These are phyloP conservation scores for Bombyx huttoni DNA, from an alignment of 2,888 invertebrate genomes.

Conservation along the genomic window DNA sequence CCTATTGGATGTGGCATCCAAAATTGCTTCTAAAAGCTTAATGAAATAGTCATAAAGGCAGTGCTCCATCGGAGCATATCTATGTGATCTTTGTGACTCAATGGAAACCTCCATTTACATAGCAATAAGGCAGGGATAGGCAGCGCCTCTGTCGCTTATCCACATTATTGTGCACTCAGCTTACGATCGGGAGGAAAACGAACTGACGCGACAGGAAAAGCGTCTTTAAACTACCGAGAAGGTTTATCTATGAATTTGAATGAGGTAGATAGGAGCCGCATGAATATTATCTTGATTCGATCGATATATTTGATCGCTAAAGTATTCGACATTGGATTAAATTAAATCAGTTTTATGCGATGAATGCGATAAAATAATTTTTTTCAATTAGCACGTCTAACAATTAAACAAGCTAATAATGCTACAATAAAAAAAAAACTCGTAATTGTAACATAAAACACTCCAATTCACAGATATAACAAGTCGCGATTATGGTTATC, in stretches of 20 bases:
- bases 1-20: no score
- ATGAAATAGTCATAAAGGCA: slow-evolving; percentile 47
- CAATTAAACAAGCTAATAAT: not conserved
- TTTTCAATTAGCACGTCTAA: not conserved
- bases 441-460: not conserved
- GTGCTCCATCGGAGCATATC: slow-evolving; percentile 62
- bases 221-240: slow-evolving; percentile 44
- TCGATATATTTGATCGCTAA: not conserved
- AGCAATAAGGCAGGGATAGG: slow-evolving; percentile 61
- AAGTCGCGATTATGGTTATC: not conserved
- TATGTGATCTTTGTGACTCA: slow-evolving; percentile 47
- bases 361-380: no score
- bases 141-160: slow-evolving; percentile 47
- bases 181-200: slow-evolving; percentile 57
- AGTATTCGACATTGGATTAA: not conserved
- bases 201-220: slow-evolving; percentile 43
- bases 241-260: slow-evolving; percentile 39
- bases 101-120: slow-evolving; percentile 63
- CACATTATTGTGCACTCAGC: slow-evolving; percentile 59
- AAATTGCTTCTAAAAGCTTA: slow-evolving; percentile 8
- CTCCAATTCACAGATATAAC: not conserved
- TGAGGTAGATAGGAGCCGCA: slow-evolving; percentile 11
- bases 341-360: not conserved
- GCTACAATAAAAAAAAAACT: not conserved
- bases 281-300: not conserved